Base-by-base conservation (phyloP, 1,140 invertebrate species). In the Papilio xuthus region DNA sequence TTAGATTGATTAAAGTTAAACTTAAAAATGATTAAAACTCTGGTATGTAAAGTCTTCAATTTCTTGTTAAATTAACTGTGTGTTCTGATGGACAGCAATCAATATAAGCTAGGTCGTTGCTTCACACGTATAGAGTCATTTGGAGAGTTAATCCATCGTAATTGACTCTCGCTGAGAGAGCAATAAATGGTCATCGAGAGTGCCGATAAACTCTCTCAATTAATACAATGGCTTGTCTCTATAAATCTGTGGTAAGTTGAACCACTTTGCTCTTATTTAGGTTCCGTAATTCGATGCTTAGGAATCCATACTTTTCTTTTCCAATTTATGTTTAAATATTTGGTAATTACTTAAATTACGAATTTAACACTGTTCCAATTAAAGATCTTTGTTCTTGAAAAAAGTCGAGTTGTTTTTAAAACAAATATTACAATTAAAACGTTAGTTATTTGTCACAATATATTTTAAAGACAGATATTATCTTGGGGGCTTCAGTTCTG, bases 101-200 rank as follows among this genome's bases (percentile, higher is more conserved):
- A 60, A 76, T 63, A 76, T 42, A n/a, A 76, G 74, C 26, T 56
- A 41, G 74, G 23, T 76, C 74, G 71, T 47, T 20, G 73, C 73
- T 75, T 75, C 73, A 75, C 73, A 76, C 74, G 74, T 78, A 78
- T 81, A 82, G 6, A 60, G 81, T 81, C 83, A 86, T 87, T 78
- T 76, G 71, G 72, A 78, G 85, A 90, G 87, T 89, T 89, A 88
- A 89, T 89, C 84, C 80, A 80, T 81, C 79, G 83, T 91, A 91
- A 92, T 91, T 91, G 91, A 88, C 84, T 88, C 89, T 90, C 86
- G 85, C 87, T 87, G 86, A 83, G 88, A 88, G 85, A 87, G 86
- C 88, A 78, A 90, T 92, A 91, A 92, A 91, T 86, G 78, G 78
- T 84, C 89, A 90, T 92, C 90, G 88, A 86, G 82, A 86, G 79